Conservation (phyloP, 2,888 invertebrate species). For the Rhingia campestris region DNA sequence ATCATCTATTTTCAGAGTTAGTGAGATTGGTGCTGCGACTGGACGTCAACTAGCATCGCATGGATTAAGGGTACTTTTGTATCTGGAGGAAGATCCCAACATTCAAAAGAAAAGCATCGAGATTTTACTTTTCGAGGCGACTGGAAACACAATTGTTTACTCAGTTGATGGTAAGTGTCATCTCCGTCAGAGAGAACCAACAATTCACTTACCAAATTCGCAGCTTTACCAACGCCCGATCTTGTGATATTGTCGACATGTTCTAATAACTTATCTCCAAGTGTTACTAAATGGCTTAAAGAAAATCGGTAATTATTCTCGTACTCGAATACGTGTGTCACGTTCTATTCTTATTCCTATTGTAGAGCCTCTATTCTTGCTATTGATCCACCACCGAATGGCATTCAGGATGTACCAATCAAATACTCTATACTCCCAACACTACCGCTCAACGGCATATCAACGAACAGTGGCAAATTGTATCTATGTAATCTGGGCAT, state of each 20-base stretch:
- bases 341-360: not conserved
- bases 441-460: slow-evolving; percentile 87
- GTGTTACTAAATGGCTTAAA: slow-evolving; percentile 87
- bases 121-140: slow-evolving; percentile 87
- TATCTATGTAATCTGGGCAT: slow-evolving; percentile 94
- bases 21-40: slow-evolving; percentile 88
- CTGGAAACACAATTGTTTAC: slow-evolving; percentile 85
- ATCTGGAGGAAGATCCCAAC: slow-evolving; percentile 83
- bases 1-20: slow-evolving; percentile 78
- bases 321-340: no score
- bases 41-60: slow-evolving; percentile 92
- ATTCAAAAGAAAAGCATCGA: slow-evolving; percentile 85
- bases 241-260: slow-evolving; percentile 82
- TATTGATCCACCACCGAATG: slow-evolving; percentile 89
- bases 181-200: not conserved
- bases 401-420: slow-evolving; percentile 85
- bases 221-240: slow-evolving; percentile 83
- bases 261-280: slow-evolving; percentile 82
- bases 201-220: not conserved
- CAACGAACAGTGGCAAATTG: slow-evolving; percentile 86
- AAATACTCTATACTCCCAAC: slow-evolving; percentile 89
- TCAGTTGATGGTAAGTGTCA: slow-evolving; percentile 82
- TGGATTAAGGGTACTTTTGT: slow-evolving; percentile 88
- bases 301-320: slow-evolving; percentile 83
- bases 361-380: slow-evolving; percentile 88